Percentiles rank a stretch among this genome's conserved stretches.
These are phyloP conservation scores for Oxygymnocypris stewartii DNA, from an alignment of 2,113 vertebrate genomes.

Conservation along the genomic window DNA sequence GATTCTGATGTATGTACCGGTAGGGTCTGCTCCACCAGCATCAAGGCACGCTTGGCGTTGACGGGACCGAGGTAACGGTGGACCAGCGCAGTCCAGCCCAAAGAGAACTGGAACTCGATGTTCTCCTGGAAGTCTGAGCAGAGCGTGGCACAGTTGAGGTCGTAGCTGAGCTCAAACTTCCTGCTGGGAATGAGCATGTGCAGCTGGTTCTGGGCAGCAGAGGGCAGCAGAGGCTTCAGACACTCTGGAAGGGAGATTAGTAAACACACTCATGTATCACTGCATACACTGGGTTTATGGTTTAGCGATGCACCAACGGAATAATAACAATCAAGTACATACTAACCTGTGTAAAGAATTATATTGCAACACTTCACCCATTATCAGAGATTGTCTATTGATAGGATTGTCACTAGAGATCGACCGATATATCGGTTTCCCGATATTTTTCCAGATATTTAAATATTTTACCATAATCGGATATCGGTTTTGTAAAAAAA, in stretches of 20 bases:
- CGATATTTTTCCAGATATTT: too few species aligned
- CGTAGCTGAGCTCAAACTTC: constrained; percentile 95
- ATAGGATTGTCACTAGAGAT: background rate
- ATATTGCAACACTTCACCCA: background rate
- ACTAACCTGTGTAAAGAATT: background rate
- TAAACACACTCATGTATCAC: background rate
- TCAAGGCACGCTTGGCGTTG: constrained; percentile 83
- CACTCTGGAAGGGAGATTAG: constrained; percentile 76
- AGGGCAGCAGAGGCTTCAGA: constrained; percentile 88
- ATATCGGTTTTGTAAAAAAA: too few species aligned
- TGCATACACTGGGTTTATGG: background rate
- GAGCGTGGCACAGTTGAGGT: constrained; percentile 89
- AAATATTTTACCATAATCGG: too few species aligned
- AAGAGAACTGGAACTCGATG: constrained; percentile 90
- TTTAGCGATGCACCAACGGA: background rate
- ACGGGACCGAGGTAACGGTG: constrained; percentile 88
- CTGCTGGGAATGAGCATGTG: constrained; percentile 84
- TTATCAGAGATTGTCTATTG: background rate
- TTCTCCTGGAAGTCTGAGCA: constrained; percentile 96
- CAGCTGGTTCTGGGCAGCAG: constrained; percentile 80
- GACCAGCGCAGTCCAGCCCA: constrained; percentile 90
- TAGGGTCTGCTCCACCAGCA: constrained; percentile 82
- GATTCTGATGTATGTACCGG: constrained; percentile 67
- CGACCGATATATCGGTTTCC: too few species aligned
- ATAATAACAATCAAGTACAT: background rate